Evolutionary conservation across 2,888 invertebrate genomes (phyloP), one percentile per base, ranked within the genome.

Genomic region (Eupithecia centaureata): DNA sequence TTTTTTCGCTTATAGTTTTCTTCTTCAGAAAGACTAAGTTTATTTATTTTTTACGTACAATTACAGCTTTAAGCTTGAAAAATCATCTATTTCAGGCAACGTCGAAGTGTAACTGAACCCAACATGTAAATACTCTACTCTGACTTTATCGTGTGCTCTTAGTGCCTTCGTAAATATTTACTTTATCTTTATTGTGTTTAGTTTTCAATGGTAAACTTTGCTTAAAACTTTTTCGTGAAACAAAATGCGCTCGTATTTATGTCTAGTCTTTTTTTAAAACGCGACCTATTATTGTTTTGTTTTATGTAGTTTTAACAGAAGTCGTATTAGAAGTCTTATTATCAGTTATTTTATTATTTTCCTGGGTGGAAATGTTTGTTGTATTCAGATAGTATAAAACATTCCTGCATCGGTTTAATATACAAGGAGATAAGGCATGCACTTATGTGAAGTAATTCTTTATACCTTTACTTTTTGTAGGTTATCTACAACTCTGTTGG

Each of bases 371-470:
- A 52, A 27, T 52, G 27, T 52, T 52, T 13, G 25, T 5, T 25
- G 15, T 15, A 61, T 42, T 54, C 32, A 61, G 18, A 38, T 61
- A 47, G 58, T 30, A 22, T 63, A 54, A 54, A 38, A 25, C 28
- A 52, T 54, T n/a, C n/a, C 51, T 57, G 56, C 28, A 61, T 42
- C 30, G 12, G 3, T 60, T 30, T 5, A 30, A 18, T 42, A 56
- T 32, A 10, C 47, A 27, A 47, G 32, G 18, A 47, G 67, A 63
- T 63, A 59, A 67, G 42, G 28, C 54, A 67, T 63, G 59, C 28
- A 63, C 32, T 63, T 32, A 62, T 25, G 22, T 25, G 22, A 25
- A 5, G 51, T 12, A 51, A 51, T 51, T 25, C 25, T 25, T 25
- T 51, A 4, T 51, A 25, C 25, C 8, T 32, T 32, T 10, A 32